phyloP scores from a whole-genome alignment of 2,113 vertebrate species.

The Athene cunicularia region DNA sequence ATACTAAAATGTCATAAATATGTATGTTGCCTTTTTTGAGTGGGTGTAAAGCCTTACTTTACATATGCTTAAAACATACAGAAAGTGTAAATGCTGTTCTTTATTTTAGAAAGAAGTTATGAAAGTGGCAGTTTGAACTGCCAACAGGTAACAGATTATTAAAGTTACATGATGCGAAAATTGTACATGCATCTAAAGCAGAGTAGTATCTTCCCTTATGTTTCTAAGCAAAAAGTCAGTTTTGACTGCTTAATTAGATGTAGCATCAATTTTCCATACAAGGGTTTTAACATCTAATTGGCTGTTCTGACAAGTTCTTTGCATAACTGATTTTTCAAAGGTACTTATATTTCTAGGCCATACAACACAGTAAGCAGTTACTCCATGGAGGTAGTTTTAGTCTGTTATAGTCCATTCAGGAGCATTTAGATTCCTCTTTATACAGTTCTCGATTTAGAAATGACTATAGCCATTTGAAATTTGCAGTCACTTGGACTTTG shows the following conservation, averaged over 20 bases:
- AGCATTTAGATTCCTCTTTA: not conserved
- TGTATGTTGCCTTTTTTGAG: not conserved
- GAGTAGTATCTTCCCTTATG: not conserved
- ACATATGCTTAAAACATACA: not conserved
- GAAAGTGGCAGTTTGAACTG: not conserved
- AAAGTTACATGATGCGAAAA: not conserved
- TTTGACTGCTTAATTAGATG: conserved; percentile 7
- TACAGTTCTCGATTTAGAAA: not conserved
- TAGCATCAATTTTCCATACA: not conserved
- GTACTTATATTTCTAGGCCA: not conserved
- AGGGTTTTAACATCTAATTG: not conserved
- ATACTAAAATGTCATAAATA: too few species aligned
- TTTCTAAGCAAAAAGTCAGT: not conserved
- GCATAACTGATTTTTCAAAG: not conserved
- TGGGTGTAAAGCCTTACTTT: not conserved
- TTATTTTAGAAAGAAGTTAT: not conserved
- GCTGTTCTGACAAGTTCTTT: conserved; percentile 10
- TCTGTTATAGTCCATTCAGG: not conserved
- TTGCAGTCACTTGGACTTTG: not conserved
- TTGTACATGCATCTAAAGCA: not conserved
- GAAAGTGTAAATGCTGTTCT: not conserved
- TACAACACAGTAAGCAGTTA: not conserved
- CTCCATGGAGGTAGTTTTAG: not conserved
- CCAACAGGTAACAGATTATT: not conserved
- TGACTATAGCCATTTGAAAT: not conserved